These are phyloP conservation scores for Keiferia lycopersicella DNA, from an alignment of 2,888 invertebrate species.

Conservation along the genomic window DNA sequence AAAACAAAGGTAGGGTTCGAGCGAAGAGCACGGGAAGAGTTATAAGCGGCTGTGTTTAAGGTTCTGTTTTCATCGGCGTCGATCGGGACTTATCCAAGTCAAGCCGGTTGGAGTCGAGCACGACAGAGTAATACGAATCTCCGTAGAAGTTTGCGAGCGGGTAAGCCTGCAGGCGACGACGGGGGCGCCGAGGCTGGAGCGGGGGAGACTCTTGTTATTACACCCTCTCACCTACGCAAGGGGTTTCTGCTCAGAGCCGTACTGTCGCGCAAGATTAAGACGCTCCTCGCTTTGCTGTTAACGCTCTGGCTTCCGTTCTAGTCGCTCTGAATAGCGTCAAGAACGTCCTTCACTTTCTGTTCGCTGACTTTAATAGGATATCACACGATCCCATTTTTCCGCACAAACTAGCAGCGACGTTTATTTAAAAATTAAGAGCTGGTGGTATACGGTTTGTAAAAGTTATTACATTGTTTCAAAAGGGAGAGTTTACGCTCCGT, in stretches of 20 bases:
- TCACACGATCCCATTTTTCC: constrained; percentile 33
- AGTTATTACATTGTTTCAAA: too few species aligned
- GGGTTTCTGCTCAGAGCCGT: constrained; percentile 66
- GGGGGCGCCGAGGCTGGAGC: constrained; percentile 55
- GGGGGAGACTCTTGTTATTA: constrained; percentile 72
- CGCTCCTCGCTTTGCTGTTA: constrained; percentile 69
- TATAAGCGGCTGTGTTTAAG: constrained; percentile 52
- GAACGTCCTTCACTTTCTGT: constrained; percentile 50
- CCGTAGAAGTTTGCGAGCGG: constrained; percentile 68
- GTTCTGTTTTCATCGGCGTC: constrained; percentile 57
- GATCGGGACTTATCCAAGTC: constrained; percentile 68
- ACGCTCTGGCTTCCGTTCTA: constrained; percentile 63
- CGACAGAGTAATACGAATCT: constrained; percentile 73
- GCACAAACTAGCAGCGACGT: constrained; percentile 21
- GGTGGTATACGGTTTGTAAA: not conserved
- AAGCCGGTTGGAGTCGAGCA: constrained; percentile 65
- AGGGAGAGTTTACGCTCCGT: too few species aligned
- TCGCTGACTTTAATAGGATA: constrained; percentile 49
- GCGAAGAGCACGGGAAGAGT: constrained; percentile 42
- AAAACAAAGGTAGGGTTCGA: constrained; percentile 41
- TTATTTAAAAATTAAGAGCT: not conserved
- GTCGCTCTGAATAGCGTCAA: constrained; percentile 58
- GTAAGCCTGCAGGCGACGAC: constrained; percentile 60
- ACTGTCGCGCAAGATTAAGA: constrained; percentile 76
- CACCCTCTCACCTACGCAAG: constrained; percentile 78